Conservation (phyloP, 2,888 invertebrate genomes). For the Oasisia sp. region DNA sequence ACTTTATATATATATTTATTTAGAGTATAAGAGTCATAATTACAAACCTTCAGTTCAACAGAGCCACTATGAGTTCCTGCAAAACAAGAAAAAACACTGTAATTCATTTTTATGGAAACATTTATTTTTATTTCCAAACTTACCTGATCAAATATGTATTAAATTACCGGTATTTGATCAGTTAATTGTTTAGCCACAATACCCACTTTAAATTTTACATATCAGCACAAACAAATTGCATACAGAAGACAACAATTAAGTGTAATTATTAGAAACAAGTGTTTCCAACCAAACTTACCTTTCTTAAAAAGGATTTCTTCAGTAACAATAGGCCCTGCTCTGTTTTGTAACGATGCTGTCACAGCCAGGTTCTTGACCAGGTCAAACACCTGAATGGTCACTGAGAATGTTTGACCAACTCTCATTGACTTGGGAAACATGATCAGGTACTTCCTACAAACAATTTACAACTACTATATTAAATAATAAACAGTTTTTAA, state of each 20-base stretch:
- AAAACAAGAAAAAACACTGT: neutral
- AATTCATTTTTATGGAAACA: neutral
- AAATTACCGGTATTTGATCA: neutral
- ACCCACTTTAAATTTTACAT: neutral
- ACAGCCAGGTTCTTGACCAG: neutral
- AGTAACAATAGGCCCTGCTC: neutral
- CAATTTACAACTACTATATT: neutral
- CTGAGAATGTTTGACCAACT: neutral
- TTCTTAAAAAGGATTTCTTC: neutral
- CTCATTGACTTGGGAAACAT: neutral
- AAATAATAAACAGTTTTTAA: no score
- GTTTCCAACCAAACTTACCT: neutral
- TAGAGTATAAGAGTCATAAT: neutral
- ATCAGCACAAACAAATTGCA: neutral
- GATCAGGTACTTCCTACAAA: neutral
- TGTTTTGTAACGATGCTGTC: neutral
- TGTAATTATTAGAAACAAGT: neutral
- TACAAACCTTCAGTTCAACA: neutral
- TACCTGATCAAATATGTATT: neutral
- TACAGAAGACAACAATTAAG: neutral
- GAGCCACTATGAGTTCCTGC: neutral
- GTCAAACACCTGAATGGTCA: neutral
- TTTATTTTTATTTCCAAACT: neutral
- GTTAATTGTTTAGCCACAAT: neutral
- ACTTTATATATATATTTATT: no score